phyloP scores from a whole-genome alignment of 2,797 vertebrate genomes.

The Crocodylus rhombifer region DNA sequence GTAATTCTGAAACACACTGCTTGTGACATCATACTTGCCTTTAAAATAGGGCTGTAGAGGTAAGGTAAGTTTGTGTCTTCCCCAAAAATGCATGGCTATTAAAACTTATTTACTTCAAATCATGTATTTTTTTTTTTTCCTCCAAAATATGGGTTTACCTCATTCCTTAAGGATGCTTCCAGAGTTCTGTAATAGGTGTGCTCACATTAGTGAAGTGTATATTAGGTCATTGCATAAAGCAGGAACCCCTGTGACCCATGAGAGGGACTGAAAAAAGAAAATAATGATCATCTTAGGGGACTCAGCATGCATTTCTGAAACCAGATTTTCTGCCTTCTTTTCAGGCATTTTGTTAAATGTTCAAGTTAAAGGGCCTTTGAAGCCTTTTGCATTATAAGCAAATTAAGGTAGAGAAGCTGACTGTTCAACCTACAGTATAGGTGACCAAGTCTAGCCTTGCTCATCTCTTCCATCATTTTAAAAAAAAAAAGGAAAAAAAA shows the following conservation, averaged over 20 bases:
- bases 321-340: neutral
- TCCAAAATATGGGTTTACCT: neutral
- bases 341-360: neutral
- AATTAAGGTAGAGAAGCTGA: neutral
- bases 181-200: neutral
- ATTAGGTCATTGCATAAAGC: neutral
- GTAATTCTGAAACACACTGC: neutral
- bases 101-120: neutral
- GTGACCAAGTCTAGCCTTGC: neutral
- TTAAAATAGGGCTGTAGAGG: neutral
- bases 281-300: neutral
- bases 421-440: neutral
- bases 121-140: rapidly evolving
- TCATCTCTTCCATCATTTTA: neutral
- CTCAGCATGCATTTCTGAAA: neutral
- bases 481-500: neutral
- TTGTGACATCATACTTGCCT: neutral
- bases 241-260: neutral
- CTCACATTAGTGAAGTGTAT: neutral
- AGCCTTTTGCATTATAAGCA: neutral
- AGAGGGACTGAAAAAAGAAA: constrained; percentile 6
- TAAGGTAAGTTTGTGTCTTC: neutral
- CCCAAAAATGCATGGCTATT: rapidly evolving
- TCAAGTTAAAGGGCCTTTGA: neutral
- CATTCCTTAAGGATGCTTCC: neutral